Percentiles rank a stretch among this genome's conserved stretches.
phyloP scores from a whole-genome alignment of 37 sponge, comb jelly and placozoan species.

The Tethya wilhelma region DNA sequence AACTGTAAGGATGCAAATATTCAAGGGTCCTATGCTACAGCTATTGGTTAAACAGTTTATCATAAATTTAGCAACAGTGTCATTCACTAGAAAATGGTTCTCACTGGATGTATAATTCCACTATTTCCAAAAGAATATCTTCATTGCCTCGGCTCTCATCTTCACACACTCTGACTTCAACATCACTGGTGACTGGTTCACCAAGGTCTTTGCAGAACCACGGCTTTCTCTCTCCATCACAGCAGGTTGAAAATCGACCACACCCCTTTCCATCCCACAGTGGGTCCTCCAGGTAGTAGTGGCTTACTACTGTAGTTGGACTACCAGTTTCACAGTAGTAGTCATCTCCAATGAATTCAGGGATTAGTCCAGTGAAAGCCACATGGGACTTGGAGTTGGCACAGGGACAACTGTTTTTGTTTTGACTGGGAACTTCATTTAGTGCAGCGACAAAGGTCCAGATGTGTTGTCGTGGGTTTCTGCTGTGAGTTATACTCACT shows the following conservation, averaged over 20 bases:
- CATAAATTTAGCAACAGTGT: too few relatives aligned
- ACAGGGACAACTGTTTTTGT: too few relatives aligned
- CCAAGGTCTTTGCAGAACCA: slow-evolving; percentile 38
- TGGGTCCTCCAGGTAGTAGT: slow-evolving; percentile 28
- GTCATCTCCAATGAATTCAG: slow-evolving; percentile 40
- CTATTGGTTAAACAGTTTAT: too few relatives aligned
- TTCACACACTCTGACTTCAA: slow-evolving; percentile 36
- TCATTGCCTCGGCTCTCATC: slow-evolving; percentile 10
- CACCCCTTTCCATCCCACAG: slow-evolving; percentile 61
- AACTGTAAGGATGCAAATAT: too few relatives aligned
- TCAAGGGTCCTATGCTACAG: too few relatives aligned
- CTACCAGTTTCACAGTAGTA: slow-evolving; percentile 55
- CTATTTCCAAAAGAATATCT: slow-evolving; percentile 35
- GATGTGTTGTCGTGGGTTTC: too few relatives aligned
- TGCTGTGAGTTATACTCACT: too few relatives aligned
- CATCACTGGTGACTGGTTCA: slow-evolving; percentile 1
- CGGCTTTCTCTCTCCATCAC: slow-evolving; percentile 35
- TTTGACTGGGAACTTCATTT: too few relatives aligned
- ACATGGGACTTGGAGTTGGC: slow-evolving; percentile 4
- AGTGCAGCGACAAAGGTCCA: too few relatives aligned
- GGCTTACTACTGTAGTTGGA: background rate
- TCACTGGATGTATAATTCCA: too few relatives aligned
- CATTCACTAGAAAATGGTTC: too few relatives aligned
- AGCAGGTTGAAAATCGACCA: slow-evolving; percentile 27
- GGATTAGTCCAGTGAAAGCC: slow-evolving; percentile 14